These are phyloP conservation scores for Protaetia brevitarsis DNA, from an alignment of 1,140 invertebrate genomes.

Conservation along the genomic window DNA sequence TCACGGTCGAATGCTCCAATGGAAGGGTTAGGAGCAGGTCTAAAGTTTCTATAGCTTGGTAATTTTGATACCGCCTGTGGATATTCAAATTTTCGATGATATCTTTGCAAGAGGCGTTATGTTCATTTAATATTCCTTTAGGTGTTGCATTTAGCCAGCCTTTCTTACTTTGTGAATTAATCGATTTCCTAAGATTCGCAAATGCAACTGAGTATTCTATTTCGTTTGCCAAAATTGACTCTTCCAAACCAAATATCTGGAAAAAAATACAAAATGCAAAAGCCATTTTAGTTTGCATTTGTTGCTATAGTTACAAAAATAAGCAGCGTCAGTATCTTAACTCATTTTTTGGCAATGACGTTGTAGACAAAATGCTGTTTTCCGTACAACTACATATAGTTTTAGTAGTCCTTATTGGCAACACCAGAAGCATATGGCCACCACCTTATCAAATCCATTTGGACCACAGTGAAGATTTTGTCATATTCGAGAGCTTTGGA, in stretches of 20 bases:
- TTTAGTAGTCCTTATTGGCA: neutral
- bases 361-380: no score
- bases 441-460: conserved; percentile 41
- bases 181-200: neutral
- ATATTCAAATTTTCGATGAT: neutral
- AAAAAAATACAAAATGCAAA: no score
- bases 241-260: conserved; percentile 51
- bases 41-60: neutral
- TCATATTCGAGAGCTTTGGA: conserved; percentile 41
- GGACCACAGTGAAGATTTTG: conserved; percentile 40
- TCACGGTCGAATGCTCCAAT: neutral
- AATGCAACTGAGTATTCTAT: conserved; percentile 39
- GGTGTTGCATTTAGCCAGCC: neutral
- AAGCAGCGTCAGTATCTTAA: no score
- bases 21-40: conserved; percentile 11
- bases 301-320: no score
- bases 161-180: neutral
- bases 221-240: conserved; percentile 47
- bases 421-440: conserved; percentile 35
- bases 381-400: neutral
- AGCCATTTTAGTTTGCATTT: no score
- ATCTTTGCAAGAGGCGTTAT: neutral
- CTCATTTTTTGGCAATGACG: no score
- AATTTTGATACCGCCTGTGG: neutral
- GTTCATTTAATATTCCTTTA: neutral